phyloP scores from a whole-genome alignment of 2,113 vertebrate genomes.

The Progne subis region DNA sequence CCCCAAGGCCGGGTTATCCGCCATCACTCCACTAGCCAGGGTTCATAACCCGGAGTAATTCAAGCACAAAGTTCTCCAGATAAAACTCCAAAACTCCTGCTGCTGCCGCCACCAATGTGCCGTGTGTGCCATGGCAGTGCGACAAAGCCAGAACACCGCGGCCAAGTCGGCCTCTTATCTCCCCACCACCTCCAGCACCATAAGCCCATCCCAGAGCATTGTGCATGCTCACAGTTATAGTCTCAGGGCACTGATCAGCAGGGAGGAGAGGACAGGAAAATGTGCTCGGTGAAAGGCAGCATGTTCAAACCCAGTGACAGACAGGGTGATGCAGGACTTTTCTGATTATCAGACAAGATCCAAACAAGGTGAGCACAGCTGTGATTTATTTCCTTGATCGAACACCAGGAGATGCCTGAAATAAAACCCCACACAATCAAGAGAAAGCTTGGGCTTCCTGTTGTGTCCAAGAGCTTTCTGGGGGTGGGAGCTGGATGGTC shows the following conservation, averaged over 20 bases:
- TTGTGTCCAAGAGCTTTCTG: background rate
- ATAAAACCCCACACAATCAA: background rate
- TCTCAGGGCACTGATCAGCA: background rate
- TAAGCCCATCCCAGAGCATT: background rate
- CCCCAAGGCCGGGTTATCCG: background rate
- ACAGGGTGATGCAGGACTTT: background rate
- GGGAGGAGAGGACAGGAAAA: background rate
- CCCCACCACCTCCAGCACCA: fast-evolving
- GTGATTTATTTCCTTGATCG: background rate
- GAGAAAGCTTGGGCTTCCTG: background rate
- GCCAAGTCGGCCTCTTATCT: background rate
- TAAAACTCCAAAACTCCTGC: background rate
- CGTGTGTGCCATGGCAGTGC: fast-evolving
- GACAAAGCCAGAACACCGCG: fast-evolving
- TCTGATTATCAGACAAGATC: background rate
- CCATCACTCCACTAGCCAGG: fast-evolving
- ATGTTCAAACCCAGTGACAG: background rate
- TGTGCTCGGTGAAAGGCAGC: fast-evolving
- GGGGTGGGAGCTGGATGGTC: background rate
- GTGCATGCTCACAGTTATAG: background rate
- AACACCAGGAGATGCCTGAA: background rate
- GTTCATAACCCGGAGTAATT: background rate
- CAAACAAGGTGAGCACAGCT: background rate
- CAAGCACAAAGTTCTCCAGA: background rate
- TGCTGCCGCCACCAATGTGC: fast-evolving